Evolutionary conservation across 2,113 vertebrate species (phyloP).

Genomic region (Cochlearius cochlearius): DNA sequence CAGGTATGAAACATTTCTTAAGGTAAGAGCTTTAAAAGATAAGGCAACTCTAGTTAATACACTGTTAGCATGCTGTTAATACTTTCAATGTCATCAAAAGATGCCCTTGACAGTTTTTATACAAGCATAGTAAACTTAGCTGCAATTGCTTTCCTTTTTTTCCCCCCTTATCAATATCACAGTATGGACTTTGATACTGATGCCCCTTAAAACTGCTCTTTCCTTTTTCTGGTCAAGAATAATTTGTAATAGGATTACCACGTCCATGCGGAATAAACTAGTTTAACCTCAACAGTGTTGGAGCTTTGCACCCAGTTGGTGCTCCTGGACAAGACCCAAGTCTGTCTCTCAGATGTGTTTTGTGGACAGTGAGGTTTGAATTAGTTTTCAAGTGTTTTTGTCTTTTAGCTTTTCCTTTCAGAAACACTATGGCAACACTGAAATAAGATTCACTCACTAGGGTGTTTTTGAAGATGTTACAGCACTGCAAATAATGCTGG

Average conservation of each 20-base stretch:
- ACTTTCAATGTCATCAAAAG: background rate
- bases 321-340: background rate
- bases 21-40: background rate
- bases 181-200: background rate
- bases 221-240: background rate
- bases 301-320: background rate
- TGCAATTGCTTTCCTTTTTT: background rate
- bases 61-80: background rate
- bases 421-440: background rate
- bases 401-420: background rate
- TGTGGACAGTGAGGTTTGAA: background rate
- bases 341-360: background rate
- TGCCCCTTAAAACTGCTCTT: background rate
- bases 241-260: background rate
- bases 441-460: background rate
- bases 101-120: background rate
- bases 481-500: background rate
- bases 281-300: background rate
- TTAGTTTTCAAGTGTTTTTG: background rate
- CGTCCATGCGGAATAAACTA: background rate
- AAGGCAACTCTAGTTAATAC: background rate
- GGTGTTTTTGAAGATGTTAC: background rate
- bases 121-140: background rate
- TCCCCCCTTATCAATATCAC: background rate
- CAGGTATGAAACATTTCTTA: background rate